phyloP scores from a whole-genome alignment of 2,797 vertebrate species.

The Pelochelys cantorii region DNA sequence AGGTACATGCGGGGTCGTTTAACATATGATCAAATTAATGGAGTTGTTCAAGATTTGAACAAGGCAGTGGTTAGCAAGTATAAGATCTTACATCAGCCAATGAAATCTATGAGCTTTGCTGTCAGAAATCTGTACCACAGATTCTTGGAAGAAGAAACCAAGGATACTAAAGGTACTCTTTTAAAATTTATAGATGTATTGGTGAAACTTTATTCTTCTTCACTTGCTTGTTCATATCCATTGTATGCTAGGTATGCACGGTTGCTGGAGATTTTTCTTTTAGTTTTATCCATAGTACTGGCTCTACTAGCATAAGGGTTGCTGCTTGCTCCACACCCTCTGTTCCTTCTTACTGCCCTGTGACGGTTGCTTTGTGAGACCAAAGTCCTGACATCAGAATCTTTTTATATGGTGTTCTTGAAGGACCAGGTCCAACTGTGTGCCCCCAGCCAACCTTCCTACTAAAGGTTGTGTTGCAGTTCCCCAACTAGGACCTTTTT shows the following conservation, averaged over 20 bases:
- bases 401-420: not conserved
- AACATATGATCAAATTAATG: conserved; percentile 87
- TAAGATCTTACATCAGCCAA: conserved; percentile 86
- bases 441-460: not conserved
- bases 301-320: too few relatives aligned
- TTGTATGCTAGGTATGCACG: too few relatives aligned
- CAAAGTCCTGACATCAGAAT: too few relatives aligned
- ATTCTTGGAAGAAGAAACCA: conserved; percentile 89
- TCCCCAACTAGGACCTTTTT: not conserved
- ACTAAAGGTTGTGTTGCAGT: too few relatives aligned
- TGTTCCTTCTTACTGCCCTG: too few relatives aligned
- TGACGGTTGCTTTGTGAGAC: too few relatives aligned
- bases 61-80: conserved; percentile 86
- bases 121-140: conserved; percentile 84
- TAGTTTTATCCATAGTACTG: too few relatives aligned
- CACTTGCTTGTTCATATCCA: too few relatives aligned
- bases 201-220: not conserved
- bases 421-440: not conserved
- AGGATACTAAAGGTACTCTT: conserved; percentile 88
- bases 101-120: conserved; percentile 78
- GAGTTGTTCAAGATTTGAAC: conserved; percentile 86
- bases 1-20: conserved; percentile 95
- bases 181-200: not conserved
- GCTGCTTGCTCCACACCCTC: too few relatives aligned
- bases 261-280: too few relatives aligned